A percentile compares a stretch with the other conserved stretches of the same genome.
Evolutionary conservation across 2,113 vertebrate species (phyloP).

Genomic region (Capreolus pygargus): DNA sequence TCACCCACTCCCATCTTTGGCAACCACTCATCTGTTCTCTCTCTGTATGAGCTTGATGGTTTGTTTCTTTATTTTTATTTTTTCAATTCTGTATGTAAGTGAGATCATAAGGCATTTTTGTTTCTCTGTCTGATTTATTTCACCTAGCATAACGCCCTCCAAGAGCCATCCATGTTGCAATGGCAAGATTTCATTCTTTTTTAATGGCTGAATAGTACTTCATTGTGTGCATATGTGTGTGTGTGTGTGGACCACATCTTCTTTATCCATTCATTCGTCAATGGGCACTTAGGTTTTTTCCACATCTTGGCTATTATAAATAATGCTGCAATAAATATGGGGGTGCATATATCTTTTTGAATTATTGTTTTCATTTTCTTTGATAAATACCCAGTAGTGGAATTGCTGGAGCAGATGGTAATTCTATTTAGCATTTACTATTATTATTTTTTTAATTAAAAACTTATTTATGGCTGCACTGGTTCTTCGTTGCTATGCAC

Average conservation of each 20-base stretch:
- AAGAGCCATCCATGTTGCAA: neutral
- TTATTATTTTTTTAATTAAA: neutral
- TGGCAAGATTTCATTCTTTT: neutral
- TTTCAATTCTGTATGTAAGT: neutral
- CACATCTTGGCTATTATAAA: neutral
- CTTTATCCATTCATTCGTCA: neutral
- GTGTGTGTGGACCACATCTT: neutral
- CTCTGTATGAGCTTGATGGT: neutral
- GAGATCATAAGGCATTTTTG: neutral
- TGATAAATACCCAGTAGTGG: neutral
- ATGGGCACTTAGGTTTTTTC: neutral
- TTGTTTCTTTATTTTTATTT: neutral
- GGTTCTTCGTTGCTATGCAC: neutral
- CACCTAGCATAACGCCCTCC: neutral
- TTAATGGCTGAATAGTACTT: neutral
- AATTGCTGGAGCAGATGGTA: neutral
- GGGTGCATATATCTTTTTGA: neutral
- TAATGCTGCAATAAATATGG: neutral
- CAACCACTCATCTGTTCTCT: neutral
- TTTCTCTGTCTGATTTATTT: neutral
- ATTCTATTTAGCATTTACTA: neutral
- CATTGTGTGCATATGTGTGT: neutral
- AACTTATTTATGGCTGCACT: neutral
- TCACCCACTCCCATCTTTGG: neutral
- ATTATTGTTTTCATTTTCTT: neutral